phyloP scores from a whole-genome alignment of 2,113 vertebrate genomes.

The Dendrocopos noguchii region DNA sequence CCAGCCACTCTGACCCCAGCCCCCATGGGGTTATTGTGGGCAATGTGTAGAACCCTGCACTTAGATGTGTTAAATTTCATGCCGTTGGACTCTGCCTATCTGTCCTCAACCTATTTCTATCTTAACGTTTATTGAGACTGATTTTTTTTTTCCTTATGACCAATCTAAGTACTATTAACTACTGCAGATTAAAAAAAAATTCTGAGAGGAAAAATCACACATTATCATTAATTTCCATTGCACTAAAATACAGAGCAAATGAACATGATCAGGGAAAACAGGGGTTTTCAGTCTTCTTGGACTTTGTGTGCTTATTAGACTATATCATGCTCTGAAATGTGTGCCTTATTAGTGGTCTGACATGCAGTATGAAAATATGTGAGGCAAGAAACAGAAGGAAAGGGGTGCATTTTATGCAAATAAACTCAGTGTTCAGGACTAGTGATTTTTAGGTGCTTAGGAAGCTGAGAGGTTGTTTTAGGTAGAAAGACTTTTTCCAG shows the following conservation, averaged over 20 bases:
- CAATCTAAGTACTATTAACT: background rate
- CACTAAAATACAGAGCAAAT: background rate
- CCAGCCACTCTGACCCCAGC: too few relatives aligned
- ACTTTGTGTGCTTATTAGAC: background rate
- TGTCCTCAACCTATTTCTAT: background rate
- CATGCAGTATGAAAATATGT: slow-evolving; percentile 43
- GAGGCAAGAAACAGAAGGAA: slow-evolving; percentile 53
- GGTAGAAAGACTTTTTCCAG: background rate
- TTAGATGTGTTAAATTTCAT: too few relatives aligned
- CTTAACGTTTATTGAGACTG: background rate
- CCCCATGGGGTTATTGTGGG: too few relatives aligned
- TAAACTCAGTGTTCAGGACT: slow-evolving; percentile 37
- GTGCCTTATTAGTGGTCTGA: slow-evolving; percentile 31
- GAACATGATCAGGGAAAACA: background rate
- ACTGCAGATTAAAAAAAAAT: background rate
- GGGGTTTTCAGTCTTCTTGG: background rate
- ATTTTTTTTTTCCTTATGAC: background rate
- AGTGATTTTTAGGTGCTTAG: slow-evolving; percentile 23
- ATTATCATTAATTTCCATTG: background rate
- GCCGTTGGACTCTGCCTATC: too few relatives aligned
- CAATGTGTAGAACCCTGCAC: too few relatives aligned
- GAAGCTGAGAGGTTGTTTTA: slow-evolving; percentile 1
- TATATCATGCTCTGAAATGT: slow-evolving; percentile 8
- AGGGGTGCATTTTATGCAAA: slow-evolving; percentile 53
- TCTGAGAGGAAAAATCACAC: background rate